Percentiles rank a stretch among this genome's conserved stretches.
phyloP scores from a whole-genome alignment of 2,797 vertebrate species.

The Oreochromis grahami region DNA sequence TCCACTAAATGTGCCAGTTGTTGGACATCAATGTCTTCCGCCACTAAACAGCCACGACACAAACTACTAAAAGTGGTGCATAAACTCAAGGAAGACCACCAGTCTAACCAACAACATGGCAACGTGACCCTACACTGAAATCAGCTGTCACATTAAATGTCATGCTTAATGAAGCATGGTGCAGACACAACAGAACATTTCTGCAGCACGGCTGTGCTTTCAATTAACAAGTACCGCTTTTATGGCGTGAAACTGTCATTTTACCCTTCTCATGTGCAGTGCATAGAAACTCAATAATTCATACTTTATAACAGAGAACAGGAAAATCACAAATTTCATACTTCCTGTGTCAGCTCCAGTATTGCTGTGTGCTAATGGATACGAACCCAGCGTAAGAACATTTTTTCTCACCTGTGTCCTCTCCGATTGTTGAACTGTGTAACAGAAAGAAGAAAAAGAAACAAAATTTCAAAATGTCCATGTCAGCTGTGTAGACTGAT shows the following conservation, averaged over 20 bases:
- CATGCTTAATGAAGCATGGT: conserved; percentile 9
- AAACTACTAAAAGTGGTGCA: not conserved
- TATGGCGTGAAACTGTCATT: conserved; percentile 18
- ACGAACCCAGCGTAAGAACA: not conserved
- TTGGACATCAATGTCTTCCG: conserved; percentile 74
- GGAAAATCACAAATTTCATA: not conserved
- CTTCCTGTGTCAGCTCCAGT: not conserved
- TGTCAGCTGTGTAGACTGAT: not conserved
- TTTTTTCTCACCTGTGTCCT: conserved; percentile 65
- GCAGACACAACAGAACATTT: conserved; percentile 16
- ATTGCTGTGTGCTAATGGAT: not conserved
- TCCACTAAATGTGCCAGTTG: conserved; percentile 79
- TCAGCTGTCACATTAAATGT: not conserved
- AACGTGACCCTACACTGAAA: not conserved
- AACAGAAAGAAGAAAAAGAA: not conserved
- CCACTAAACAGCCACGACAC: conserved; percentile 31
- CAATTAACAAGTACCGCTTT: conserved; percentile 31
- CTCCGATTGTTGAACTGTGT: not conserved
- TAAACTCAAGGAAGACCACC: not conserved
- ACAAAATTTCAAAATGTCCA: conserved; percentile 5
- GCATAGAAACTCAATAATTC: conserved; percentile 28
- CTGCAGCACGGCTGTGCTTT: not conserved
- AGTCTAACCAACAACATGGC: not conserved
- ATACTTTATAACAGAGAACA: conserved; percentile 16
- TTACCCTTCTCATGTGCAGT: not conserved